Conservation (phyloP, 2,113 vertebrate genomes). For the Piliocolobus tephrosceles region DNA sequence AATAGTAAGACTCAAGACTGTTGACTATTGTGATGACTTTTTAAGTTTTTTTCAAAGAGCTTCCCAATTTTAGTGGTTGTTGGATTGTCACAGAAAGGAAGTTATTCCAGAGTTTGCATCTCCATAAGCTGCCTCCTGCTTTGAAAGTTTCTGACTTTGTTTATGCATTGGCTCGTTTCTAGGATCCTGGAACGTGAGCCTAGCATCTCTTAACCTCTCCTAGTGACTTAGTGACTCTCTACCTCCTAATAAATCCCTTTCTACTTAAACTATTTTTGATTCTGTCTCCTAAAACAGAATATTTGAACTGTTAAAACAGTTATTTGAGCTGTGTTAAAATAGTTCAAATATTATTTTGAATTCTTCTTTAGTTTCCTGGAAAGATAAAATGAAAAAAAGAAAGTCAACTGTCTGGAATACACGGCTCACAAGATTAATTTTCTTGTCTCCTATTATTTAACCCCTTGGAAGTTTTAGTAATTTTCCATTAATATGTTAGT, state of each 20-base stretch:
- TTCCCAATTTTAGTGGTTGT: background rate
- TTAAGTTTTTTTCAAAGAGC: background rate
- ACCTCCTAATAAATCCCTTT: background rate
- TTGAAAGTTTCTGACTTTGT: background rate
- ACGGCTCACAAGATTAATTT: background rate
- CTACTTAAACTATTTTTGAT: background rate
- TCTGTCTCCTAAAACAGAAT: background rate
- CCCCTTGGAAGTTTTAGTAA: background rate
- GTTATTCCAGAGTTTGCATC: background rate
- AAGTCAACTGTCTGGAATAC: background rate
- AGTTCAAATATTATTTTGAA: background rate
- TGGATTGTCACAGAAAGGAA: background rate
- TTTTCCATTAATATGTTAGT: background rate
- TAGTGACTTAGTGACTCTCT: background rate
- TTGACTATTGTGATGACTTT: background rate
- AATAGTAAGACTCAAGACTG: background rate
- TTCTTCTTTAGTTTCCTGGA: background rate
- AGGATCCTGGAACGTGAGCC: fast-evolving
- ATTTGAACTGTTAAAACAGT: too few relatives aligned
- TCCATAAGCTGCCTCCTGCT: background rate
- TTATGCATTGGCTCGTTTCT: background rate
- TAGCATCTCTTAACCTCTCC: background rate
- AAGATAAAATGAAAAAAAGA: background rate
- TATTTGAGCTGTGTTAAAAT: too few relatives aligned
- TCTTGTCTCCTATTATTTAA: background rate